Evolutionary conservation across 2,113 vertebrate genomes (phyloP).

Genomic region (Pluvianellus socialis): DNA sequence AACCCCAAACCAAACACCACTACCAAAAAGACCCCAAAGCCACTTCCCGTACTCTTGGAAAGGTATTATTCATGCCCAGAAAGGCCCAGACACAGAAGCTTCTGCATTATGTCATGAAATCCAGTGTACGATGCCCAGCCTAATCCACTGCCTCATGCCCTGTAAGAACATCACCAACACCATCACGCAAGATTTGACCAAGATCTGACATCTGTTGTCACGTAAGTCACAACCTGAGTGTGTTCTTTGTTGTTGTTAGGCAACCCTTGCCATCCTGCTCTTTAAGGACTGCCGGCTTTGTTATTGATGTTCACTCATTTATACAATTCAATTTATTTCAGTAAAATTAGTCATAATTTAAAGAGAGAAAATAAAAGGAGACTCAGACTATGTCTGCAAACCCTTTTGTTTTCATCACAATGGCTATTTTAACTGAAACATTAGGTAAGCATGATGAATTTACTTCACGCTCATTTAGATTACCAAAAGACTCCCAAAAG

Average conservation of each 20-base stretch:
- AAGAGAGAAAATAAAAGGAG: background rate
- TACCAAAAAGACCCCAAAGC: background rate
- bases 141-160: background rate
- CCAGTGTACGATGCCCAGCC: background rate
- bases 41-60: background rate
- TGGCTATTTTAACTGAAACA: background rate
- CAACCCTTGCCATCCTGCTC: background rate
- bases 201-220: fast-evolving
- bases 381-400: background rate
- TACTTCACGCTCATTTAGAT: background rate
- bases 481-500: background rate
- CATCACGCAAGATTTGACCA: background rate
- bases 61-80: background rate
- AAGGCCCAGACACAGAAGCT: background rate
- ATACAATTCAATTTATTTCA: background rate
- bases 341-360: background rate
- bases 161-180: background rate
- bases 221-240: background rate
- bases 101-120: background rate
- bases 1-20: background rate
- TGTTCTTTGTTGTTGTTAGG: background rate
- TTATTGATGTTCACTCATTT: background rate
- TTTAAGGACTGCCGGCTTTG: background rate
- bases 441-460: background rate
- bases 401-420: background rate